Evolutionary conservation across 2,888 invertebrate species (phyloP), one percentile per base, ranked within the genome.

Genomic region (Plagodis dolabraria): DNA sequence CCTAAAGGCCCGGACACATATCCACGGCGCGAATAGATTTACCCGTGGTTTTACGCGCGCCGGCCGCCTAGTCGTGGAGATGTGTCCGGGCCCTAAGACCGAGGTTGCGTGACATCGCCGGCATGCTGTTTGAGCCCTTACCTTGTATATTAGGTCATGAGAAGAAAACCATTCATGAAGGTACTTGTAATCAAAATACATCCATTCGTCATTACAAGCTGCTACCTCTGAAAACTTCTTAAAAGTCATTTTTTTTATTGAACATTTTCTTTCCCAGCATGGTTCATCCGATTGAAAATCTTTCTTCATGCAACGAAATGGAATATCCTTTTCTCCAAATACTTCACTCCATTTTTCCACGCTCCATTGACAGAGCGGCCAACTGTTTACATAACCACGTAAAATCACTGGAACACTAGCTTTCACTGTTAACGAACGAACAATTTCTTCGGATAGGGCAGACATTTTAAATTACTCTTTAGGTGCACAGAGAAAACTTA

Each of bases 141-240:
- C 95, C 89, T 95, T 89, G 68, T 93, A 85, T 53, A 96, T 78
- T 67, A 95, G 93, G 61, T 92, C 83, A 33, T 94, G 92, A 49
- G 93, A 84, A 54, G 83, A 77, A 75, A 96, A 95, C 94, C 96
- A 95, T 60, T 95, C 94, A 62, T 94, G 93, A 83, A 97, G 93
- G 82, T 97, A 95, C 87, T 97, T 97, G 79, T 98, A 97, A 86
- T 97, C 97, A 85, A 96, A 96, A 85, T 98, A 98, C 85, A 95
- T 94, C 95, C 97, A 97, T 66, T 94, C 92, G 5, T 93, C 76
- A 51, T 79, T 82, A 33, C 84, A 74, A 10, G 82, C 68, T 35
- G 77, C 74, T 34, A 80, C 75, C 7, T 89, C 77, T 0, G 95
- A 67, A 84, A 98, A 97, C 53, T 95, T 93, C 57, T 86, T 80